These are phyloP conservation scores for Anthonomus grandis DNA, from an alignment of 1,140 invertebrate species.

Conservation along the genomic window DNA sequence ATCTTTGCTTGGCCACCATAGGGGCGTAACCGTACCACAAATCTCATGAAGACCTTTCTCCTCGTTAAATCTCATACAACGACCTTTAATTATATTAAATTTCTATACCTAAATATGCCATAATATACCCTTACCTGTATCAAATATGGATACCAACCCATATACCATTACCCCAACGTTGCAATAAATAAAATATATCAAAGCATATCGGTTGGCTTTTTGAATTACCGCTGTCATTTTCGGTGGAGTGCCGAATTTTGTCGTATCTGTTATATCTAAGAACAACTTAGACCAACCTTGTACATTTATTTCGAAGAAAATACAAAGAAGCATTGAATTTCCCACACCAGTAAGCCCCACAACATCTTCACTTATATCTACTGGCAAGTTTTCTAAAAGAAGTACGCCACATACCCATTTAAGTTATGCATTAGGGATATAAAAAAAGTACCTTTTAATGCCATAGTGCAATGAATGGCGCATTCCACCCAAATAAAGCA, in stretches of 20 bases:
- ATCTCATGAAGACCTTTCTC: conserved; percentile 13
- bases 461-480: conserved; percentile 1
- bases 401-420: neutral
- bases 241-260: conserved; percentile 5
- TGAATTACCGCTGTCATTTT: neutral
- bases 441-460: conserved; percentile 3
- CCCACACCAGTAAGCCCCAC: conserved; percentile 10
- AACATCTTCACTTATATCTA: conserved; percentile 17
- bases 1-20: conserved; percentile 16
- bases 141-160: conserved; percentile 2
- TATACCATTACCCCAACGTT: conserved; percentile 4
- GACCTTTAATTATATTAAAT: neutral
- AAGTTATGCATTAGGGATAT: neutral
- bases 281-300: conserved; percentile 13
- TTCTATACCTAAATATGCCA: neutral
- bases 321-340: conserved; percentile 12
- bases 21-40: conserved; percentile 8
- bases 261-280: conserved; percentile 7
- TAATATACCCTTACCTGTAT: neutral
- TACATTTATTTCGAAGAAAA: conserved; percentile 8
- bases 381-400: conserved; percentile 6
- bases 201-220: conserved; percentile 3
- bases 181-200: conserved; percentile 13
- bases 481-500: conserved; percentile 7
- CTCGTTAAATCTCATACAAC: conserved; percentile 5